Conservation (phyloP, 2,113 vertebrate genomes). For the Nibea albiflora region DNA sequence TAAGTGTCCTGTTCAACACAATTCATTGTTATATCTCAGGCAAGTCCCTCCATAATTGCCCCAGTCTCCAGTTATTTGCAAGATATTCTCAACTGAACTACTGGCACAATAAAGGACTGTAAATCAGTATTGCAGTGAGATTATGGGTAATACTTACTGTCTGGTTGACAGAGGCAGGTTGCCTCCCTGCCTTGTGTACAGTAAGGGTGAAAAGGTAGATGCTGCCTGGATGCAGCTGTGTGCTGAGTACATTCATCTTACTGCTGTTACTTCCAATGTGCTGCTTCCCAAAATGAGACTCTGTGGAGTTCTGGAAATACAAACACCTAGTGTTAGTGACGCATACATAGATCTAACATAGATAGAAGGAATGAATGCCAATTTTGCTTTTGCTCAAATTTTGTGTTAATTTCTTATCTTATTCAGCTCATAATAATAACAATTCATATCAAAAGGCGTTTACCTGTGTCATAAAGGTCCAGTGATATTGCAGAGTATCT, state of each 20-base stretch:
- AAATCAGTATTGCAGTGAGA: neutral
- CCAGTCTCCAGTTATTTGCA: fast-evolving
- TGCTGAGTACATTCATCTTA: constrained; percentile 61
- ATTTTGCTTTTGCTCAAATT: neutral
- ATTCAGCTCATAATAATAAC: neutral
- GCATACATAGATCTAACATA: neutral
- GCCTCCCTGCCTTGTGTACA: constrained; percentile 75
- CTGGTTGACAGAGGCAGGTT: constrained; percentile 73
- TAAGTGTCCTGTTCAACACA: neutral
- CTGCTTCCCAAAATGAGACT: constrained; percentile 22
- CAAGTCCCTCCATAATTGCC: neutral
- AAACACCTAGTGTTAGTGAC: constrained; percentile 15
- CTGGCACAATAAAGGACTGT: neutral
- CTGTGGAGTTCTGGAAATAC: constrained; percentile 66
- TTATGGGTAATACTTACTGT: constrained; percentile 71
- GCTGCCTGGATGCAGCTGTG: constrained; percentile 52
- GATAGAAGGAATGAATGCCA: neutral
- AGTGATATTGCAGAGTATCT: constrained; percentile 76
- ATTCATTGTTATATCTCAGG: neutral
- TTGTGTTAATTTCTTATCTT: neutral
- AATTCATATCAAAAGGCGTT: neutral
- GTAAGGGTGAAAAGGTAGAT: constrained; percentile 80
- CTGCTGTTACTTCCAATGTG: constrained; percentile 40
- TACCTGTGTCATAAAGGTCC: constrained; percentile 76
- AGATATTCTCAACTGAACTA: neutral